Conservation (phyloP, 2,797 vertebrate genomes). For the Delichon dasypus region DNA sequence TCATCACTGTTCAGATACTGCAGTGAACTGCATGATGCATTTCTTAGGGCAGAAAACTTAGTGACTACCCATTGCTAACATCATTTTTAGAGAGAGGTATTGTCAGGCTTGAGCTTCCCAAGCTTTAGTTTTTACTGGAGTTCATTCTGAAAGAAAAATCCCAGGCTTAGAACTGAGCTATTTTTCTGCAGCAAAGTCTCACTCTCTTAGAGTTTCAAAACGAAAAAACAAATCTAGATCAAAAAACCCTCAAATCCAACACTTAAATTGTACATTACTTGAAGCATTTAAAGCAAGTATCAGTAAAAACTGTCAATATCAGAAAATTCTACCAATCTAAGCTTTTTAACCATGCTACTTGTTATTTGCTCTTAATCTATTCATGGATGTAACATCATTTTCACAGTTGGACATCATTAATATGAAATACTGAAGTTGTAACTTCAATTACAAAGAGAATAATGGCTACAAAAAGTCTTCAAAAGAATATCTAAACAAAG, state of each 20-base stretch:
- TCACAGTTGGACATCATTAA: not conserved
- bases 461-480: not conserved
- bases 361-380: not conserved
- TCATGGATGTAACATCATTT: not conserved
- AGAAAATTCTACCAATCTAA: not conserved
- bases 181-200: not conserved
- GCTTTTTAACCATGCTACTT: not conserved
- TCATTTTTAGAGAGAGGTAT: not conserved
- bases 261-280: not conserved
- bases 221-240: not conserved
- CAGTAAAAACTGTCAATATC: not conserved
- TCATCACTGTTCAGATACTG: not conserved
- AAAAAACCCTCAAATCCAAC: not conserved
- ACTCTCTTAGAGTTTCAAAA: not conserved
- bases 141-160: not conserved
- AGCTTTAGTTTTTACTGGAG: not conserved
- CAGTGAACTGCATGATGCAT: not conserved
- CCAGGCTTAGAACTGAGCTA: not conserved
- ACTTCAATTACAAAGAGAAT: not conserved
- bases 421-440: not conserved
- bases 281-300: not conserved
- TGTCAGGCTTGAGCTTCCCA: not conserved
- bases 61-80: not conserved
- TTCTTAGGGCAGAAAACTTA: not conserved
- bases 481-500: not conserved